Evolutionary conservation across 2,113 vertebrate species (phyloP).

Genomic region (Sardina pilchardus): DNA sequence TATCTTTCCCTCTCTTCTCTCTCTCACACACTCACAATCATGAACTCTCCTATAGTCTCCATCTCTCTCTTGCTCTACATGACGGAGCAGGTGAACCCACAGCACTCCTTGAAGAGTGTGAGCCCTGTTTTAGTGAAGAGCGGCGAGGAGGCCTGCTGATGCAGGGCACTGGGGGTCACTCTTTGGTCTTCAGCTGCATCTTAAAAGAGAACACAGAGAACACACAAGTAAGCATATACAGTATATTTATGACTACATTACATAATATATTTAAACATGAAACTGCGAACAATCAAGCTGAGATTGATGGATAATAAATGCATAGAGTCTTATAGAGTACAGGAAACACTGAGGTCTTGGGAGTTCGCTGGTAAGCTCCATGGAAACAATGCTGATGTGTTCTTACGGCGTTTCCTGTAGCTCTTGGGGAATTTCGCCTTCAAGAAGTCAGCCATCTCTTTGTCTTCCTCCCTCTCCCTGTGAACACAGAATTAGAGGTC

Average conservation of each 20-base stretch:
- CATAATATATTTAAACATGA: background rate
- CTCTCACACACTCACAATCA: background rate
- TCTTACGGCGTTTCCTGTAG: constrained; percentile 74
- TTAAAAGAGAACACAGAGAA: constrained; percentile 78
- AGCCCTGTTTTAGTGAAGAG: constrained; percentile 2
- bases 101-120: background rate
- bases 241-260: background rate
- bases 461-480: constrained; percentile 87
- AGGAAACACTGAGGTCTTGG: background rate
- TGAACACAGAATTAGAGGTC: constrained; percentile 24
- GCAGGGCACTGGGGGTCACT: background rate
- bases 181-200: constrained; percentile 73
- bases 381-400: background rate
- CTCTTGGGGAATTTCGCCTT: constrained; percentile 77
- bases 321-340: background rate
- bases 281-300: background rate
- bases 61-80: background rate
- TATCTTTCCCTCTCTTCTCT: background rate
- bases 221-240: constrained; percentile 44
- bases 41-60: no score
- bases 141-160: background rate
- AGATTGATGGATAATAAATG: background rate
- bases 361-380: background rate
- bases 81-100: background rate
- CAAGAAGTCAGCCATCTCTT: constrained; percentile 85